Conservation (phyloP, 2,888 invertebrate species). For the Phymatocera aterrima region DNA sequence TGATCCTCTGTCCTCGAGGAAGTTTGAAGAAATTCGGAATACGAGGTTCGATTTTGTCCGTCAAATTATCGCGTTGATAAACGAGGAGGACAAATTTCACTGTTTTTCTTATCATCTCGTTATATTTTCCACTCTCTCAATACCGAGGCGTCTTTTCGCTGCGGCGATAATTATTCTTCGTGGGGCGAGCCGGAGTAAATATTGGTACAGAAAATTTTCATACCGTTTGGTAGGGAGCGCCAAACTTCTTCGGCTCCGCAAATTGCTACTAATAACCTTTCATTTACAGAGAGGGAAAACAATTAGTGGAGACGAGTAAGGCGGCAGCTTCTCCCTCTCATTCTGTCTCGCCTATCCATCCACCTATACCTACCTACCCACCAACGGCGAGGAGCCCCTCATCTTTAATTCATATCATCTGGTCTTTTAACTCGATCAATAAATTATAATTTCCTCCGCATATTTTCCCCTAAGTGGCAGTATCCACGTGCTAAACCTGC, state of each 20-base stretch:
- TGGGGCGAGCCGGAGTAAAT: not conserved
- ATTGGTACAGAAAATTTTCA: not conserved
- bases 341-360: constrained; percentile 52
- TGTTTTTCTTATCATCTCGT: not conserved
- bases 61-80: not conserved
- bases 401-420: constrained; percentile 73
- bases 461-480: constrained; percentile 56
- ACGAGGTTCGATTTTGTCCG: not conserved
- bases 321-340: not conserved
- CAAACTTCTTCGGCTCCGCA: not conserved
- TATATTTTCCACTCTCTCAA: not conserved
- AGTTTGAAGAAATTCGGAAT: not conserved
- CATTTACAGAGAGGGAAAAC: constrained; percentile 59
- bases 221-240: not conserved
- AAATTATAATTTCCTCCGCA: constrained; percentile 72
- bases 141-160: too few relatives aligned
- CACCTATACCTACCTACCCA: constrained; percentile 62
- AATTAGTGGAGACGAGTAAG: constrained; percentile 62
- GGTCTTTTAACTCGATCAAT: constrained; percentile 70
- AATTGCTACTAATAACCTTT: constrained; percentile 42
- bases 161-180: too few relatives aligned
- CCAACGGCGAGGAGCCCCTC: constrained; percentile 63
- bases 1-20: not conserved
- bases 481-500: constrained; percentile 13
- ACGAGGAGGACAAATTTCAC: not conserved